These are phyloP conservation scores for Chelonus formosanus DNA, from an alignment of 2,888 invertebrate species.

Conservation along the genomic window DNA sequence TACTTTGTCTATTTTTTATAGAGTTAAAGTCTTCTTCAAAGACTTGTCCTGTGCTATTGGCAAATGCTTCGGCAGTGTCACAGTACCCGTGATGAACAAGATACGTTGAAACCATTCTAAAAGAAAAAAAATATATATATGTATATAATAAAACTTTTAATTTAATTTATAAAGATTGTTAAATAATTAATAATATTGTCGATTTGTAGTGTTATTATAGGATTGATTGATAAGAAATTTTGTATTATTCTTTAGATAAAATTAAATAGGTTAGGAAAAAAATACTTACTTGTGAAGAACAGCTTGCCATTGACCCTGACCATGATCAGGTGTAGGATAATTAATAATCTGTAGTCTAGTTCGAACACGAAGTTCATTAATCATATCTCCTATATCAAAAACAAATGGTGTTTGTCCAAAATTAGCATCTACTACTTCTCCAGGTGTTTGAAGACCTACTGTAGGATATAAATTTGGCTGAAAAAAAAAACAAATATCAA, in stretches of 20 bases:
- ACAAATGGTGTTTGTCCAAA: conserved; percentile 98
- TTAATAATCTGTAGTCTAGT: conserved; percentile 86
- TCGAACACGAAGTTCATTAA: conserved; percentile 87
- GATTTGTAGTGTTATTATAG: too few relatives aligned
- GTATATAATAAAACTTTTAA: background rate
- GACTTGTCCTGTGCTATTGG: conserved; percentile 86
- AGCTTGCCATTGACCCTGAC: conserved; percentile 91
- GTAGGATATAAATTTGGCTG: conserved; percentile 97
- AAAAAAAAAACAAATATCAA: conserved; percentile 1
- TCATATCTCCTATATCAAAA: conserved; percentile 97
- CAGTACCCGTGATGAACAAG: conserved; percentile 98
- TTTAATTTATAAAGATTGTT: background rate
- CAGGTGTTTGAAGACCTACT: conserved; percentile 97
- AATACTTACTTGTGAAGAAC: conserved; percentile 83
- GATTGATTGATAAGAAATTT: too few relatives aligned
- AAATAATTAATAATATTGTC: too few relatives aligned
- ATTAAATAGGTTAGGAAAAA: conserved; percentile 5
- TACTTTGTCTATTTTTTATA: conserved; percentile 96
- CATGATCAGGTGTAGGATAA: conserved; percentile 82
- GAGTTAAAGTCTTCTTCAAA: conserved; percentile 93
- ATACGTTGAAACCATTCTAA: conserved; percentile 95
- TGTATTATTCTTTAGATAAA: too few relatives aligned
- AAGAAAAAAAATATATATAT: conserved; percentile 15
- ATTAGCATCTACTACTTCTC: conserved; percentile 98
- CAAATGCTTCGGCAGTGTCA: conserved; percentile 94